phyloP scores from a whole-genome alignment of 2,113 vertebrate genomes.

The Cyrtonyx montezumae region DNA sequence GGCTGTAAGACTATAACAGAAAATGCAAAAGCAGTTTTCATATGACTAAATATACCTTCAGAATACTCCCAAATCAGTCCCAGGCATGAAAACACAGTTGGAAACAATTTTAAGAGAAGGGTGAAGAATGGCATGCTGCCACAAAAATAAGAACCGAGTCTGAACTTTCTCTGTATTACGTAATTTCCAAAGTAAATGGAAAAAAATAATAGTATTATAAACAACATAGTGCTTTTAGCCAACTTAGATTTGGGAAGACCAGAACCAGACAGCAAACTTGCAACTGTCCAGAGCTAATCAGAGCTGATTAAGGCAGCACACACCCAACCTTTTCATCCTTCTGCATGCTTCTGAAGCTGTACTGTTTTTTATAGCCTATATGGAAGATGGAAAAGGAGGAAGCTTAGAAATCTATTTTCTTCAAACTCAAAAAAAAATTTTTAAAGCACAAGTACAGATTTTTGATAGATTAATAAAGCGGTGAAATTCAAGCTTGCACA shows the following conservation, averaged over 20 bases:
- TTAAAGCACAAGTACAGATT: neutral
- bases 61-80: slow-evolving; percentile 27
- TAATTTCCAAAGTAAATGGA: neutral
- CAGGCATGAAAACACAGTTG: slow-evolving; percentile 57
- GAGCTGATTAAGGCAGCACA: neutral
- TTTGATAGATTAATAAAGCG: neutral
- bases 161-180: neutral
- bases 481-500: neutral
- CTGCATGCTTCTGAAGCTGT: neutral
- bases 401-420: neutral
- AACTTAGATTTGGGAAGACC: neutral
- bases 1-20: neutral
- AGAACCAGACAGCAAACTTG: neutral
- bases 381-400: neutral
- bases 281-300: neutral
- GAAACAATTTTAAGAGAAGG: slow-evolving; percentile 37
- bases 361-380: neutral
- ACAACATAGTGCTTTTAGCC: neutral
- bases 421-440: neutral
- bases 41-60: slow-evolving; percentile 21
- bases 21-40: neutral
- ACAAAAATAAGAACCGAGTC: slow-evolving; percentile 27
- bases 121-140: slow-evolving; percentile 16
- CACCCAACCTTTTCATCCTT: neutral
- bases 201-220: neutral